phyloP scores from a whole-genome alignment of 2,113 vertebrate genomes.

The Uria aalge region DNA sequence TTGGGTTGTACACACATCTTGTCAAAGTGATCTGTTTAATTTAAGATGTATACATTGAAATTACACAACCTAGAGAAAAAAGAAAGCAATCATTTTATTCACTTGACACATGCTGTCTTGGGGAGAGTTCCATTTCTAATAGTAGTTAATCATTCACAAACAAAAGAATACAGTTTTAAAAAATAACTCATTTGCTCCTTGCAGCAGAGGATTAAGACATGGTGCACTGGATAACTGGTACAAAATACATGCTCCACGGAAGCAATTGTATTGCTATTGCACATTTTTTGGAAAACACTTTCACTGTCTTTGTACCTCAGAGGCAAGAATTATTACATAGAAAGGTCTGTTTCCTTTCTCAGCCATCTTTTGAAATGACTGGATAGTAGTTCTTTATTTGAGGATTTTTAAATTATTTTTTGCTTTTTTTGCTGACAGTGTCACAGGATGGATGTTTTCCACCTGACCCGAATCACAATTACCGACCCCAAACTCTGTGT shows the following conservation, averaged over 20 bases:
- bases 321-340: not conserved
- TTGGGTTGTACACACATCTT: not conserved
- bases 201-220: not conserved
- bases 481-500: fast-evolving
- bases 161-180: not conserved
- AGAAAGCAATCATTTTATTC: not conserved
- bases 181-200: not conserved
- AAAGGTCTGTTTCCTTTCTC: not conserved
- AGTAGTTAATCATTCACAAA: constrained; percentile 47
- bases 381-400: not conserved
- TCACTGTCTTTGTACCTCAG: not conserved
- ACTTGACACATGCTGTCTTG: not conserved
- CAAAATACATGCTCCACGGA: not conserved
- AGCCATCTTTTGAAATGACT: not conserved
- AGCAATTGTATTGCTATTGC: not conserved
- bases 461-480: not conserved
- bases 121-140: constrained; percentile 21
- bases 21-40: not conserved
- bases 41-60: not conserved
- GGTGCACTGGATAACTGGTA: not conserved
- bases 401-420: not conserved
- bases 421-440: fast-evolving
- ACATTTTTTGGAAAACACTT: not conserved
- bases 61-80: not conserved
- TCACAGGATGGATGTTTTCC: not conserved